Conservation (phyloP, 2,888 invertebrate genomes). For the Chrysolina oricalcia region DNA sequence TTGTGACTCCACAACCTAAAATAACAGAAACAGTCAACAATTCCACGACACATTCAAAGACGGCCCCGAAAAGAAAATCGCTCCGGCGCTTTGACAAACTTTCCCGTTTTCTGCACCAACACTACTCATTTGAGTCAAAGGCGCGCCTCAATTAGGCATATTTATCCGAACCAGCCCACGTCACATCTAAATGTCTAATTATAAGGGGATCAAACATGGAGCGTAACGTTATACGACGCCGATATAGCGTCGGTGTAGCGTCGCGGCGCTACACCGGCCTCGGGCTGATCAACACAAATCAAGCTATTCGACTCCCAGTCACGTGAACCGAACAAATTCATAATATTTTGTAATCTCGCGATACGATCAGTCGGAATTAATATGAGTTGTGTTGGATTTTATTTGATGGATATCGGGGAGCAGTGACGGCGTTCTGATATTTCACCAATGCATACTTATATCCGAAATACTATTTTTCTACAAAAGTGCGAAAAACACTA, state of each 20-base stretch:
- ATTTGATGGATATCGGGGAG: slow-evolving; percentile 18
- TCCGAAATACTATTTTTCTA: too few species aligned
- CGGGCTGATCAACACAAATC: slow-evolving; percentile 38
- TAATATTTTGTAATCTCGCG: slow-evolving; percentile 41
- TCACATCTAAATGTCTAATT: slow-evolving; percentile 19
- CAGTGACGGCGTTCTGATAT: neutral
- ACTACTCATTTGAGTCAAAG: neutral
- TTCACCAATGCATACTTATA: too few species aligned
- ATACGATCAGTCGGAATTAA: slow-evolving; percentile 41
- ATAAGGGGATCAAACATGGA: slow-evolving; percentile 23
- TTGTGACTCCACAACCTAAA: neutral
- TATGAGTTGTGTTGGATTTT: slow-evolving; percentile 42
- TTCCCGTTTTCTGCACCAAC: neutral
- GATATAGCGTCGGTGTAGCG: neutral
- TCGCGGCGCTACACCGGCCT: slow-evolving; percentile 25
- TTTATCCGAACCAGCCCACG: neutral
- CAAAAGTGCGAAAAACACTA: too few species aligned
- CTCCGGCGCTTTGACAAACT: neutral
- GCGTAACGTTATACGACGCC: neutral
- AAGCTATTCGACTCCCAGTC: slow-evolving; percentile 35
- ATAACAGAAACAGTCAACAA: neutral
- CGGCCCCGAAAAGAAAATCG: neutral
- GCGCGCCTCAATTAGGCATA: slow-evolving; percentile 8
- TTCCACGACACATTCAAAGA: neutral
- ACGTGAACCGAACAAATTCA: slow-evolving; percentile 42